Conservation (phyloP, 2,888 invertebrate genomes). For the Griposia aprilina region DNA sequence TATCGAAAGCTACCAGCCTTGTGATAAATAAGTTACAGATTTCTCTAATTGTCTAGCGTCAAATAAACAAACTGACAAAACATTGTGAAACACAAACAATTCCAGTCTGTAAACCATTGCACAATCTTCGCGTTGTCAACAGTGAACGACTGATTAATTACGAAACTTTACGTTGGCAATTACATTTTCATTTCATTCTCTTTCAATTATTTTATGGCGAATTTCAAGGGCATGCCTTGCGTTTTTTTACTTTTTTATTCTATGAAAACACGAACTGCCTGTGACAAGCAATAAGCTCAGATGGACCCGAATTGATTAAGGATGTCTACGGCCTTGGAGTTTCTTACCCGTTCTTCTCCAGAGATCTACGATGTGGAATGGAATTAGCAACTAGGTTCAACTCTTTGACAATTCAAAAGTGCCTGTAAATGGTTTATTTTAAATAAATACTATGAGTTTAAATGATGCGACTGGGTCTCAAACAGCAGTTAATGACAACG, state of each 20-base stretch:
- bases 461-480: not conserved
- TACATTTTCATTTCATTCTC: slow-evolving; percentile 32
- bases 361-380: not conserved
- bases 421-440: not conserved
- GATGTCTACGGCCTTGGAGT: not conserved
- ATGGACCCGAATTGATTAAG: not conserved
- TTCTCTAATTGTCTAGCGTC: slow-evolving; percentile 46
- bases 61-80: slow-evolving; percentile 53
- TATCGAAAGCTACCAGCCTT: slow-evolving; percentile 56
- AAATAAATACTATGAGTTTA: not conserved
- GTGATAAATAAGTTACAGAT: slow-evolving; percentile 46
- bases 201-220: slow-evolving; percentile 8
- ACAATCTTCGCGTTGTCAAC: slow-evolving; percentile 52
- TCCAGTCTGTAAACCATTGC: slow-evolving; percentile 32
- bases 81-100: slow-evolving; percentile 59
- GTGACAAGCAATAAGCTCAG: not conserved
- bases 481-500: not conserved
- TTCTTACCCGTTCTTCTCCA: not conserved
- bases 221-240: slow-evolving; percentile 5
- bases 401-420: not conserved
- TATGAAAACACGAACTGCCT: slow-evolving; percentile 4
- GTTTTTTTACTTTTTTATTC: slow-evolving; percentile 12
- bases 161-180: slow-evolving; percentile 41
- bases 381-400: not conserved
- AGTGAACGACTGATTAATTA: slow-evolving; percentile 34